These are phyloP conservation scores for Onychomys leucogaster DNA, from an alignment of 2,797 vertebrate species.

Conservation along the genomic window DNA sequence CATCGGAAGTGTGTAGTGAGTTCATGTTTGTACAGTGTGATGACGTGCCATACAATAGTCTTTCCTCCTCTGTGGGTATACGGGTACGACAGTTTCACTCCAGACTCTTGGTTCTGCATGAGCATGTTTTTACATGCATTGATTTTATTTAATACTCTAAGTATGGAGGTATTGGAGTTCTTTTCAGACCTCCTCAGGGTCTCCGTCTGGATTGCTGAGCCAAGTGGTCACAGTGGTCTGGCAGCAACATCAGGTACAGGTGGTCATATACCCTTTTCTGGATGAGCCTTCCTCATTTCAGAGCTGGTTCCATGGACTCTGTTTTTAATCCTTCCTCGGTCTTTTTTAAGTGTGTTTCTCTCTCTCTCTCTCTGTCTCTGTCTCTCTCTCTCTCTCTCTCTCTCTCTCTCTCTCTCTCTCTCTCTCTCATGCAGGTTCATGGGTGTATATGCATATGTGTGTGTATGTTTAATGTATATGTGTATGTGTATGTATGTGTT, in stretches of 20 bases:
- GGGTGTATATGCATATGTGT: not conserved
- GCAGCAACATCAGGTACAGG: not conserved
- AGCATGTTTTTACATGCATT: not conserved
- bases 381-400: not conserved
- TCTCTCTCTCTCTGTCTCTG: not conserved
- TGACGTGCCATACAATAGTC: not conserved
- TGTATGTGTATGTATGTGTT: not conserved
- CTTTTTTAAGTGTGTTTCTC: not conserved
- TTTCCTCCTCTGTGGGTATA: not conserved
- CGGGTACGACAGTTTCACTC: not conserved
- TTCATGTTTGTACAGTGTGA: not conserved
- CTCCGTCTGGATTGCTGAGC: not conserved
- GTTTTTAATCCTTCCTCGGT: not conserved
- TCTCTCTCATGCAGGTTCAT: not conserved
- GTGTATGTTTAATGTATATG: not conserved
- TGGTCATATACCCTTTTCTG: not conserved
- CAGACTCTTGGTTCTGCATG: not conserved
- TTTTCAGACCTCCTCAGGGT: not conserved
- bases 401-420: not conserved
- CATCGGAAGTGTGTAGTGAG: not conserved
- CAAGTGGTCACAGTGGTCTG: not conserved
- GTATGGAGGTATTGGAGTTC: not conserved
- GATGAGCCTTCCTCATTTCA: not conserved
- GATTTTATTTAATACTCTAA: not conserved
- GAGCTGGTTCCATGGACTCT: not conserved